Base-by-base conservation (phyloP, 2,888 invertebrate species). In the Apamea sordens region DNA sequence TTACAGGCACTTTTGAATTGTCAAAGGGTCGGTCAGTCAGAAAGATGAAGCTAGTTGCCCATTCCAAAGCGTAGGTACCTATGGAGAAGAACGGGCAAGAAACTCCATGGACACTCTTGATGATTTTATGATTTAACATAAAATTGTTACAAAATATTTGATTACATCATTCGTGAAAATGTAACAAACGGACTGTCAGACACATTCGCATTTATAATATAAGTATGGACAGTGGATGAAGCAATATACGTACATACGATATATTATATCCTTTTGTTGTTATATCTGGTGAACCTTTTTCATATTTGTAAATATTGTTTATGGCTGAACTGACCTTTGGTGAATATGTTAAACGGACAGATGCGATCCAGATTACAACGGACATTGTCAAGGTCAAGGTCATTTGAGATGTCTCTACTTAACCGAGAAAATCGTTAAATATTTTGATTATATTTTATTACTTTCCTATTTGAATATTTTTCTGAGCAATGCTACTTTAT, bases 311-410 rank as follows among this genome's bases (percentile, higher is more conserved):
- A 6, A 79, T 75, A 82, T 88, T 80, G 90, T 90, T 89, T 86
- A 89, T 83, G 73, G 67, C 83, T 73, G 44, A 65, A n/a, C 79
- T 87, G 89, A 90, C 89, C 90, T 86, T 82, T 82, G 70, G 71
- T 64, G 75, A 84, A 88, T 86, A 86, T 86, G 80, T 82, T 85
- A 88, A 89, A 88, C 77, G 77, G 76, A 85, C 89, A 90, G 89
- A 73, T 24, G 88, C 89, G 88, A 90, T 89, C 91, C 84, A 89
- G 88, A 91, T 91, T 85, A 90, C 88, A 84, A 76, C 82, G 79
- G 82, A 81, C 84, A 82, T 80, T 85, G 74, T 77, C 89, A 92
- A 91, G 91, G 91, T 89, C 89, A 91, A 92, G 90, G 91, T 82
- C 87, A 87, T 41, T 65, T n/a, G 32, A 77, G 86, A 89, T 85